Percentiles rank a stretch among this genome's conserved stretches.
phyloP scores from a whole-genome alignment of 1,140 invertebrate genomes.

The Zelostemma sp. region DNA sequence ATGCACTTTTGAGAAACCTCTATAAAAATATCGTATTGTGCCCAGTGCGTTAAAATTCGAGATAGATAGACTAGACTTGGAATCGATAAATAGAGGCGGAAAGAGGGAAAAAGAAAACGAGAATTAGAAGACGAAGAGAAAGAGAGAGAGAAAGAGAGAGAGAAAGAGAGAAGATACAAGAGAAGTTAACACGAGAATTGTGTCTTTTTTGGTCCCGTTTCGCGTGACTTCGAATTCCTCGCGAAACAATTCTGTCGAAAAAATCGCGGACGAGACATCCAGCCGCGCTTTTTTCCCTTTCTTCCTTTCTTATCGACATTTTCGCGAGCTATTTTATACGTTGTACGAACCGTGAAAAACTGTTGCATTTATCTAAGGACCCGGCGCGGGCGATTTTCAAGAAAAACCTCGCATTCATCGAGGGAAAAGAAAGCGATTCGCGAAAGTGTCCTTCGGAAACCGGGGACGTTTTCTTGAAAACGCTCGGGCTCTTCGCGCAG shows the following conservation, averaged over 20 bases:
- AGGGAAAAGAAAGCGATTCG: slow-evolving; percentile 3
- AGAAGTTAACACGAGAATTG: slow-evolving; percentile 33
- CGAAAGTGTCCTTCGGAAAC: background rate
- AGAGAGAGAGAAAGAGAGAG: slow-evolving; percentile 29
- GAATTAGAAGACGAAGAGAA: background rate
- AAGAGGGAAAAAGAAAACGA: slow-evolving; percentile 31
- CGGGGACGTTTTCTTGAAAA: background rate
- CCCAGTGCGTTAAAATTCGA: slow-evolving; percentile 55
- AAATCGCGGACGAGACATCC: slow-evolving; percentile 51
- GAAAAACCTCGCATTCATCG: slow-evolving; percentile 31
- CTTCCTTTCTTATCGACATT: slow-evolving; percentile 23
- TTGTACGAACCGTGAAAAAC: slow-evolving; percentile 34
- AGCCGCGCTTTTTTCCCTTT: background rate
- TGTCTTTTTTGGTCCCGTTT: slow-evolving; percentile 67
- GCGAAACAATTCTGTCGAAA: slow-evolving; percentile 64
- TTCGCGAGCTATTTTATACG: slow-evolving; percentile 19
- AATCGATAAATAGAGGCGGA: slow-evolving; percentile 38
- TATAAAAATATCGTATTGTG: slow-evolving; percentile 69
- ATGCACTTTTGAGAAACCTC: slow-evolving; percentile 69
- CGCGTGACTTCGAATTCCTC: slow-evolving; percentile 52
- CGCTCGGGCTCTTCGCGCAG: background rate
- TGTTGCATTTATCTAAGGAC: slow-evolving; percentile 22
- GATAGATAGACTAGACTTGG: slow-evolving; percentile 36
- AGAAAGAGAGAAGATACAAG: slow-evolving; percentile 23
- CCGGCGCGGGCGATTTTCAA: slow-evolving; percentile 28